A percentile compares a stretch with the other conserved stretches of the same genome.
phyloP scores from a whole-genome alignment of 2,797 vertebrate species.

The Crenuchus spilurus region DNA sequence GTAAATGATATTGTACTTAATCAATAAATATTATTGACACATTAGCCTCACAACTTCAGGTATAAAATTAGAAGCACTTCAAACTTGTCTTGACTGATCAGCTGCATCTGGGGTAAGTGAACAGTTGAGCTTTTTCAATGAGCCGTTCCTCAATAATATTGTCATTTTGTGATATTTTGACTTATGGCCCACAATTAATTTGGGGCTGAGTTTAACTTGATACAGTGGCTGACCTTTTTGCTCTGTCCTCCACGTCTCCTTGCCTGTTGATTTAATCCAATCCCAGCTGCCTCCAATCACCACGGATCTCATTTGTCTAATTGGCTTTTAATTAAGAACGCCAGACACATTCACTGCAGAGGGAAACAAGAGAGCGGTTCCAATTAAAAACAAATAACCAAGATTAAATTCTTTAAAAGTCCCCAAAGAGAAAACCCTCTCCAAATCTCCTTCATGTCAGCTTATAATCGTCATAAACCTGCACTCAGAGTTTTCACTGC shows the following conservation, averaged over 20 bases:
- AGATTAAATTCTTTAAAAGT: constrained; percentile 16
- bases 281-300: constrained; percentile 41
- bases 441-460: constrained; percentile 40
- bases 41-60: too few species aligned
- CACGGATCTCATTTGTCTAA: constrained; percentile 50
- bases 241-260: constrained; percentile 24
- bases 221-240: constrained; percentile 13
- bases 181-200: neutral
- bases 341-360: constrained; percentile 46
- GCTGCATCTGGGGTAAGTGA: too few species aligned
- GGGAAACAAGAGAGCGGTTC: constrained; percentile 16
- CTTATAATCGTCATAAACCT: neutral
- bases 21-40: too few species aligned
- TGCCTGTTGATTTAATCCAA: constrained; percentile 45
- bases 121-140: too few species aligned
- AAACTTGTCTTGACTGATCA: too few species aligned
- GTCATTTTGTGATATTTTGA: too few species aligned
- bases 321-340: constrained; percentile 62
- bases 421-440: constrained; percentile 44
- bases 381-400: constrained; percentile 19
- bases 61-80: too few species aligned
- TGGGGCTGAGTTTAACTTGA: neutral
- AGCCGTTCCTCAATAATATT: too few species aligned
- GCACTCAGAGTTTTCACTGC: neutral
- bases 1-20: too few species aligned